A percentile compares a stretch with the other conserved stretches of the same genome.
phyloP scores from a whole-genome alignment of 2,888 invertebrate genomes.

The Strigamia crassipes region DNA sequence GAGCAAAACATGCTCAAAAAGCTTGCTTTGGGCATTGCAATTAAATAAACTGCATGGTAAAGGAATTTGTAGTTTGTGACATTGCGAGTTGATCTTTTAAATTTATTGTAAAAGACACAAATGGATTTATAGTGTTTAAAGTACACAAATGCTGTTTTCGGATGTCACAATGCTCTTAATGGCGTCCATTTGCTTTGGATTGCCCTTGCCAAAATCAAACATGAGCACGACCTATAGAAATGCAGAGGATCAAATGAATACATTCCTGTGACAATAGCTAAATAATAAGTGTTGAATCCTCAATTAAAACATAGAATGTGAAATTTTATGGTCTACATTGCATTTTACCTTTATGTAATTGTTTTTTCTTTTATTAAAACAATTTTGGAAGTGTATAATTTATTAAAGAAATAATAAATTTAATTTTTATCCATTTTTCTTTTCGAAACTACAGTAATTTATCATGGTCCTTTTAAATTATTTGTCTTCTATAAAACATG shows the following conservation, averaged over 20 bases:
- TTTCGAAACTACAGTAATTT: slow-evolving; percentile 20
- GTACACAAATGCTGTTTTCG: not conserved
- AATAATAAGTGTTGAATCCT: not conserved
- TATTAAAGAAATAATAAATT: slow-evolving; percentile 35
- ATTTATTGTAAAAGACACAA: not conserved
- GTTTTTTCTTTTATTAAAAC: slow-evolving; percentile 5
- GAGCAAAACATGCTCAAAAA: not conserved
- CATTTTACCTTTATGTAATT: not conserved
- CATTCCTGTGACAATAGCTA: not conserved
- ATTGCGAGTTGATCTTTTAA: not conserved
- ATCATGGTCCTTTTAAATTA: slow-evolving; percentile 6
- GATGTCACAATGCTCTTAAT: not conserved
- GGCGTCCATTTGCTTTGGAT: not conserved
- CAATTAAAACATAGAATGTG: not conserved
- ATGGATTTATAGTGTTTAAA: not conserved
- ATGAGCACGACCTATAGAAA: not conserved
- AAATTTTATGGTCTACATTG: not conserved
- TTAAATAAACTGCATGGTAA: not conserved
- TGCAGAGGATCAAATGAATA: too few relatives aligned
- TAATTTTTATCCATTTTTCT: not conserved
- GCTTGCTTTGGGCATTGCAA: not conserved
- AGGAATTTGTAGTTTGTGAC: not conserved
- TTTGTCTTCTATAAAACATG: slow-evolving; percentile 42
- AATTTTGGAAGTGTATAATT: slow-evolving; percentile 11
- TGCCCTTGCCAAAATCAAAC: not conserved